phyloP scores from a whole-genome alignment of 2,888 invertebrate species.

The Conchocele bisecta region DNA sequence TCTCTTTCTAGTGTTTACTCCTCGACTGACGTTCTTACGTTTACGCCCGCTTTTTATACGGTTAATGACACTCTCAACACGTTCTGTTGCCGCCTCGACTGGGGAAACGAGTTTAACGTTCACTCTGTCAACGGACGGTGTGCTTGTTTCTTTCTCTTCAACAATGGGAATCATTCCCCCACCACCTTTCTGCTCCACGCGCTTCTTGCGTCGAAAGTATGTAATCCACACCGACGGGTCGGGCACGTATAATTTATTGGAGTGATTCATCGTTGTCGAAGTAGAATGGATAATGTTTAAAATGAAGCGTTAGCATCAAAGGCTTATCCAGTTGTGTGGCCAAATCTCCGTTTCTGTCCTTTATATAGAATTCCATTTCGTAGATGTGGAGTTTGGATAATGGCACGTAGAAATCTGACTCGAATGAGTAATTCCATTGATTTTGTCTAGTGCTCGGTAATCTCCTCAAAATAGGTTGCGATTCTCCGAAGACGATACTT shows the following conservation, averaged over 20 bases:
- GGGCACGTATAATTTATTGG: slow-evolving; percentile 2
- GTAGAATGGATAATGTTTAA: slow-evolving; percentile 2
- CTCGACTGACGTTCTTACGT: too few relatives aligned
- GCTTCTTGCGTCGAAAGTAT: not conserved
- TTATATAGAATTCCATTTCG: slow-evolving; percentile 5
- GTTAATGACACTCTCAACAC: too few relatives aligned
- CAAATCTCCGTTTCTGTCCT: not conserved
- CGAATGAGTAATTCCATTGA: not conserved
- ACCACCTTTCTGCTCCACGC: slow-evolving; percentile 1
- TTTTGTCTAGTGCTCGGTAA: not conserved
- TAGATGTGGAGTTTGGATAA: not conserved
- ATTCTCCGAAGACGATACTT: slow-evolving; percentile 11
- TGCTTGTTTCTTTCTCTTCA: too few relatives aligned
- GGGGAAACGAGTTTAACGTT: too few relatives aligned
- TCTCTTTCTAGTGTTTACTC: too few relatives aligned
- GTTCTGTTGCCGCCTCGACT: too few relatives aligned
- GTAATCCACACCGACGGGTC: slow-evolving; percentile 2
- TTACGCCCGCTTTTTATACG: too few relatives aligned
- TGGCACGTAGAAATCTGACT: not conserved
- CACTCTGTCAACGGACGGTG: too few relatives aligned
- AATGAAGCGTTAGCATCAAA: not conserved
- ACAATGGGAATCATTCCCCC: too few relatives aligned
- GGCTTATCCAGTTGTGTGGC: not conserved
- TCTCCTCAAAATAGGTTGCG: slow-evolving; percentile 13
- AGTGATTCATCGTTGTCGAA: slow-evolving; percentile 9